phyloP scores from a whole-genome alignment of 2,797 vertebrate genomes.

The Agapornis canus region DNA sequence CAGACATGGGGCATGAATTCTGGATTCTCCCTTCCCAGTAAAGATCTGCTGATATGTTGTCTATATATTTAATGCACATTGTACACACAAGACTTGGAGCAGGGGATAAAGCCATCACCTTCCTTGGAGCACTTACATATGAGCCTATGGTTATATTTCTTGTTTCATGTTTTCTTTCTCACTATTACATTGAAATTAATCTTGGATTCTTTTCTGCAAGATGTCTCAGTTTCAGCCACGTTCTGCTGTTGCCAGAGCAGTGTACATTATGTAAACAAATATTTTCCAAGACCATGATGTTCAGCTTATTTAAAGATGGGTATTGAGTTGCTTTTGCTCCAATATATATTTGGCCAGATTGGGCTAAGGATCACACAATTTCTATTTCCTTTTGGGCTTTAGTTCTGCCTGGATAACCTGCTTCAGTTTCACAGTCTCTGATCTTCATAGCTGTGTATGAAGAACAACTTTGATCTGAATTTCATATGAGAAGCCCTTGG shows the following conservation, averaged over 20 bases:
- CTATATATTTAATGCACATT: neutral
- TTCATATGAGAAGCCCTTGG: neutral
- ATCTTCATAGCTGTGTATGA: neutral
- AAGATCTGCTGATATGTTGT: accelerated
- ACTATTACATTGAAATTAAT: neutral
- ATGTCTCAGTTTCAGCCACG: neutral
- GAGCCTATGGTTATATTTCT: neutral
- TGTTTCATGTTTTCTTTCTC: neutral
- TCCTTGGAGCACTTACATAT: neutral
- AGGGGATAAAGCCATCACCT: neutral
- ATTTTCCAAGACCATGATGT: neutral
- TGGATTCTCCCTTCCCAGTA: neutral
- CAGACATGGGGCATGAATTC: neutral
- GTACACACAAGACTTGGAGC: neutral
- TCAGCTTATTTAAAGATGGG: neutral
- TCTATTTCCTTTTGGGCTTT: neutral
- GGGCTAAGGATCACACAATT: neutral
- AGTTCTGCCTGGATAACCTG: neutral
- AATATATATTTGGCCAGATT: neutral
- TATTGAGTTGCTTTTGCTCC: neutral
- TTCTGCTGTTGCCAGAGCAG: neutral
- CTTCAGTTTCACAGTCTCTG: neutral
- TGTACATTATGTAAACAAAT: neutral
- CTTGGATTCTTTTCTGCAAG: neutral
- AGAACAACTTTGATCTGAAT: neutral